These are phyloP conservation scores for Xenus cinereus DNA, from an alignment of 2,113 vertebrate genomes.

Conservation along the genomic window DNA sequence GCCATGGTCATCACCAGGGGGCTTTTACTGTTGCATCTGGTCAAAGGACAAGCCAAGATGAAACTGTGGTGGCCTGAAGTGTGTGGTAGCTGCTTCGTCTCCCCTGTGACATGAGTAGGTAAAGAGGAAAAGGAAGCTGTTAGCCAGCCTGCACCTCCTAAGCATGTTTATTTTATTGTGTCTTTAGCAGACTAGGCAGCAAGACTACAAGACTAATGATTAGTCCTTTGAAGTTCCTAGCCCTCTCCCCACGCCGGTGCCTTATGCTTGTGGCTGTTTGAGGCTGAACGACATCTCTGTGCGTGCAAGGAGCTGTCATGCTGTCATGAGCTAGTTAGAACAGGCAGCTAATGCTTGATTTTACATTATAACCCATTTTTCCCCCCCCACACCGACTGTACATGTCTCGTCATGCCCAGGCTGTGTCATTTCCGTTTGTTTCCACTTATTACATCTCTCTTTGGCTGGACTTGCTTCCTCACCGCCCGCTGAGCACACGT, in stretches of 20 bases:
- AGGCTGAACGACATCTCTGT: background rate
- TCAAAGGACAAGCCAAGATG: background rate
- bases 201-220: background rate
- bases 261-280: background rate
- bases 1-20: background rate
- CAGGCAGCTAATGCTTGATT: slow-evolving; percentile 5
- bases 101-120: background rate
- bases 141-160: background rate
- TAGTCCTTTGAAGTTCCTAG: background rate
- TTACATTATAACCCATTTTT: background rate
- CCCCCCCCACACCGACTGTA: background rate
- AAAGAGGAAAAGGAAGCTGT: background rate
- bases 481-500: background rate
- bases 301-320: background rate
- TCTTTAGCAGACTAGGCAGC: background rate
- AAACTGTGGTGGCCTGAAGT: background rate
- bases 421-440: slow-evolving; percentile 39
- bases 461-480: background rate
- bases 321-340: background rate
- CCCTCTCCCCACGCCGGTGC: background rate
- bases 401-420: background rate
- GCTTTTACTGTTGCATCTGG: background rate
- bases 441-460: background rate
- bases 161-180: background rate
- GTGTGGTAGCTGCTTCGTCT: background rate